Base-by-base conservation (phyloP, 2,113 vertebrate genomes). In the Romanogobio albipinnatus region DNA sequence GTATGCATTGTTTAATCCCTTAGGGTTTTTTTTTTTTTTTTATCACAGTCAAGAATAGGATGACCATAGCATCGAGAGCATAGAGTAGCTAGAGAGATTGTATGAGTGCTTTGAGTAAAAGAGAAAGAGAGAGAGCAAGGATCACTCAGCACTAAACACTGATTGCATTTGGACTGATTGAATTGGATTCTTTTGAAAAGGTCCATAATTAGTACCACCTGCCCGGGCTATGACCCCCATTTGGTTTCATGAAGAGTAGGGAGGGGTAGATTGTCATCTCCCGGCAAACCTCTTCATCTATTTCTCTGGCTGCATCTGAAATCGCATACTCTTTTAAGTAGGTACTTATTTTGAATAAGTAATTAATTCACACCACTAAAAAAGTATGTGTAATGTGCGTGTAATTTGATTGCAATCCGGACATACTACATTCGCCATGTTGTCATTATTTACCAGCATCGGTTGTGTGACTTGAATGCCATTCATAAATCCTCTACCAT, bases 101-200 rank as follows among this genome's bases (percentile, higher is more conserved):
- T 51, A 26, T 74, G 45, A 66, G 71, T 36, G 79, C n/a, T 11
- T 66, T 15, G 47, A 45, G 24, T 15, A 15, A 45, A 10, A 75
- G 9, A 15, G 22, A 85, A 5, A 39, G 29, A 85, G 39, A 39
- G 29, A 81, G 51, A 85, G 84, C 22, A 78, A 11, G 29, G 9
- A 81, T 82, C 68, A 83, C 76, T 78, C 82, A 64, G 76, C 24
- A 29, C 45, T 81, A 62, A 76, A 71, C 86, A 22, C 68, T 88
- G 87, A 86, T 84, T 88, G 84, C 87, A 56, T 81, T 86, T 36
- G 81, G 84, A 68, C 81, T 86, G 84, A 88, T 88, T 85, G 76
- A 84, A 86, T 82, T 68, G 84, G 66, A 85, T 81, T 80, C 64
- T 66, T 81, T 66, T 82, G 59, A 45, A 80, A 77, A 58, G 68